Percentiles rank a stretch among this genome's conserved stretches.
Conservation (phyloP, 2,797 vertebrate genomes). For the Hyperoplus immaculatus region DNA sequence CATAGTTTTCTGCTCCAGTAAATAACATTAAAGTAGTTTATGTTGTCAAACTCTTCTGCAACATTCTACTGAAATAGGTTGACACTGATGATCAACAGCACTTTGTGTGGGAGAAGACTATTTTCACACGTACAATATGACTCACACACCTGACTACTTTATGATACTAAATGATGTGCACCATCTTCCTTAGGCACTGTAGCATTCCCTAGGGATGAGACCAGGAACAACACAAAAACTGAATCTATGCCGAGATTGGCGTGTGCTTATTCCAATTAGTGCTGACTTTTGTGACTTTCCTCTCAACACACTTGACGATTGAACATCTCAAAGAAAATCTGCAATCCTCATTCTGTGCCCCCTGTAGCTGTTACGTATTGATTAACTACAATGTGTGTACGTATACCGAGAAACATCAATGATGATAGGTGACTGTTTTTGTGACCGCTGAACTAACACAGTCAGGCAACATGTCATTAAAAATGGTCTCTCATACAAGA, state of each 20-base stretch:
- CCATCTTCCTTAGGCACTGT: conserved; percentile 40
- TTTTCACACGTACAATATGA: conserved; percentile 8
- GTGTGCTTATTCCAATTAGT: conserved; percentile 52
- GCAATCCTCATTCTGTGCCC: conserved; percentile 15
- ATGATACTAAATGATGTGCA: conserved; percentile 41
- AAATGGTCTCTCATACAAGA: conserved; percentile 16
- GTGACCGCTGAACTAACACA: conserved; percentile 16
- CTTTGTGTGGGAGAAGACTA: conserved; percentile 15
- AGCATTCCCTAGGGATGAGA: conserved; percentile 44
- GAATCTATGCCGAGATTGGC: conserved; percentile 31
- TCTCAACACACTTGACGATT: conserved; percentile 40
- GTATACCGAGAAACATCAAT: conserved; percentile 4
- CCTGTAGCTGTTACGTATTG: conserved; percentile 21
- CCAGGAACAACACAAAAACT: conserved; percentile 17
- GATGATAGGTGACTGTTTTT: conserved; percentile 28
- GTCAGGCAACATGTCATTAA: conserved; percentile 38
- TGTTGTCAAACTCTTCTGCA: conserved; percentile 9
- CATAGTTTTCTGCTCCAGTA: conserved; percentile 13
- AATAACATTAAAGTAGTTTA: conserved; percentile 17
- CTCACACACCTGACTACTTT: conserved; percentile 35
- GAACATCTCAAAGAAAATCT: conserved; percentile 46
- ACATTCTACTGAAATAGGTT: not conserved
- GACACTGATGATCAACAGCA: conserved; percentile 7
- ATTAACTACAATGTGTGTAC: conserved; percentile 39
- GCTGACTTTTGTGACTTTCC: conserved; percentile 50